These are phyloP conservation scores for Strigops habroptila DNA, from an alignment of 2,113 vertebrate species.

Conservation along the genomic window DNA sequence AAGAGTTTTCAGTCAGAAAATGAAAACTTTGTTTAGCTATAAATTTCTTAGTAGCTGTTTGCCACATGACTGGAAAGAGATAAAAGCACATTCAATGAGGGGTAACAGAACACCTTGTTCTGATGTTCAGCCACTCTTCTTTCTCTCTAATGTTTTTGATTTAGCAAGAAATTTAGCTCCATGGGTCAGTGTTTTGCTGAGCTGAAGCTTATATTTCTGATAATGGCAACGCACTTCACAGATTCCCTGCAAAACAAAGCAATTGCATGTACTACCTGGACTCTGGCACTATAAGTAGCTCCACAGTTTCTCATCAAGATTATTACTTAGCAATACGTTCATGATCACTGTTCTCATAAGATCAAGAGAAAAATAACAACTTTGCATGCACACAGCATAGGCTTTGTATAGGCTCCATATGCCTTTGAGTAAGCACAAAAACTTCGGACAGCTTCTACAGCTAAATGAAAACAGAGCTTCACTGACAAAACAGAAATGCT, in stretches of 20 bases:
- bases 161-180: not conserved
- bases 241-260: not conserved
- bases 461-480: not conserved
- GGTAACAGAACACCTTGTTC: conserved; percentile 21
- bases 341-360: not conserved
- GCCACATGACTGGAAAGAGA: conserved; percentile 26
- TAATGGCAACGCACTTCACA: not conserved
- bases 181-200: not conserved
- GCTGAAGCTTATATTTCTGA: not conserved
- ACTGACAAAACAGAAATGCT: not conserved
- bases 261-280: not conserved
- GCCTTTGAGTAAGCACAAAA: not conserved
- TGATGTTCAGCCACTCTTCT: not conserved
- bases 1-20: conserved; percentile 6
- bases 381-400: not conserved
- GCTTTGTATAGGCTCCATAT: not conserved
- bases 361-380: not conserved
- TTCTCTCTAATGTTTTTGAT: not conserved
- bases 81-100: conserved; percentile 22
- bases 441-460: not conserved
- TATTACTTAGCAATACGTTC: not conserved
- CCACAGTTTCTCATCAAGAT: not conserved
- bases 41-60: conserved; percentile 28
- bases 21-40: conserved; percentile 15
- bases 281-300: not conserved